phyloP scores from a whole-genome alignment of 2,113 vertebrate species.

The Catharus bicknelli region DNA sequence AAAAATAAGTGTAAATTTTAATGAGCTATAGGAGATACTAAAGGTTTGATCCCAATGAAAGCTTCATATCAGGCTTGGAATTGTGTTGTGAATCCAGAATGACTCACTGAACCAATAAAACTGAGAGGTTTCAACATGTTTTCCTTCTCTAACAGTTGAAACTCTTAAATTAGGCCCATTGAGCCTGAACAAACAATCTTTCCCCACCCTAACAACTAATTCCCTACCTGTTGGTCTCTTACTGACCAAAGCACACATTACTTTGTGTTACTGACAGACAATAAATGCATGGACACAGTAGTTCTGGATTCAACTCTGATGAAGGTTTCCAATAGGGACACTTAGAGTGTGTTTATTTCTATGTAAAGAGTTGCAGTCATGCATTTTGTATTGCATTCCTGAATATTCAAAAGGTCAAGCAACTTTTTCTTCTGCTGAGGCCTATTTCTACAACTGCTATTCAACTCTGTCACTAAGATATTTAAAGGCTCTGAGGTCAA shows the following conservation, averaged over 20 bases:
- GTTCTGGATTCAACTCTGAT: background rate
- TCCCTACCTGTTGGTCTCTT: background rate
- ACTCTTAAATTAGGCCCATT: background rate
- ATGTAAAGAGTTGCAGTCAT: background rate
- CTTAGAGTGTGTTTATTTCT: background rate
- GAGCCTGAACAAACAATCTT: background rate
- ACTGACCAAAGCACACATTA: background rate
- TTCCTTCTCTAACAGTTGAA: background rate
- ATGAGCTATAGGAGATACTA: background rate
- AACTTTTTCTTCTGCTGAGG: background rate
- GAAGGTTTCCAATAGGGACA: background rate
- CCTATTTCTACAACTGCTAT: background rate
- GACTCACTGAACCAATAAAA: conserved; percentile 5
- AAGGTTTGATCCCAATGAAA: background rate
- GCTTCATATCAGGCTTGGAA: background rate
- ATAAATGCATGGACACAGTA: background rate
- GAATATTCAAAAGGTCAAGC: conserved; percentile 21
- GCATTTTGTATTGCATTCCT: background rate
- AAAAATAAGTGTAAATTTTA: background rate
- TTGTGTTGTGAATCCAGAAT: background rate
- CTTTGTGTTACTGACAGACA: background rate
- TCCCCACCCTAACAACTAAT: background rate
- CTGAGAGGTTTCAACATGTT: background rate
- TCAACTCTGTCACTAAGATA: background rate
- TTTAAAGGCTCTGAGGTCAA: background rate